Percentiles rank a stretch among this genome's conserved stretches.
Evolutionary conservation across 2,888 invertebrate species (phyloP).

Genomic region (Drosophila paracracens): DNA sequence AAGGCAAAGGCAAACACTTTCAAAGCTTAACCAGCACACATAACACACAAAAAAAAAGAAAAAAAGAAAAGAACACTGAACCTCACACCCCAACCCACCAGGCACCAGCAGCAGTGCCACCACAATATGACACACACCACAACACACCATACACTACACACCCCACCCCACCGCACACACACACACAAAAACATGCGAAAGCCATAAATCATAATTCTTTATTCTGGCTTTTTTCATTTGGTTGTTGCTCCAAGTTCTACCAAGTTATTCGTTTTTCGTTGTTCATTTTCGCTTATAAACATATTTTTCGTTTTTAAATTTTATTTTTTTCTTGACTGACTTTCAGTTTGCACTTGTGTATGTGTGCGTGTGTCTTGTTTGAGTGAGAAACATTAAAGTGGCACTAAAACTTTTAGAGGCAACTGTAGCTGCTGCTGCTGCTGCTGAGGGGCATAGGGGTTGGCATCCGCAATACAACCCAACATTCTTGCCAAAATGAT

Average conservation of each 20-base stretch:
- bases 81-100: conserved; percentile 30
- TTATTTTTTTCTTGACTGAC: conserved; percentile 51
- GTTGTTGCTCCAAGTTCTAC: conserved; percentile 48
- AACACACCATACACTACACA: neutral
- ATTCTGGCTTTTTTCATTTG: conserved; percentile 67
- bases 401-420: conserved; percentile 65
- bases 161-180: neutral
- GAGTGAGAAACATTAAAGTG: conserved; percentile 54
- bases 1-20: conserved; percentile 64
- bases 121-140: conserved; percentile 11
- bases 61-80: conserved; percentile 2
- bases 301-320: conserved; percentile 23
- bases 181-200: conserved; percentile 69
- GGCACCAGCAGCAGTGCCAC: neutral
- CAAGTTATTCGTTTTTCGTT: conserved; percentile 42
- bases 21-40: conserved; percentile 52
- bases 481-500: conserved; percentile 75
- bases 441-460: conserved; percentile 7
- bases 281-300: conserved; percentile 34
- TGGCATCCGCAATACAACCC: conserved; percentile 11
- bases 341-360: conserved; percentile 62
- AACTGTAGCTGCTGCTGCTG: conserved; percentile 38
- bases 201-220: conserved; percentile 80
- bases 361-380: conserved; percentile 21
- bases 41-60: neutral